phyloP scores from a whole-genome alignment of 1,140 invertebrate genomes.

The Bombyx mandarina region DNA sequence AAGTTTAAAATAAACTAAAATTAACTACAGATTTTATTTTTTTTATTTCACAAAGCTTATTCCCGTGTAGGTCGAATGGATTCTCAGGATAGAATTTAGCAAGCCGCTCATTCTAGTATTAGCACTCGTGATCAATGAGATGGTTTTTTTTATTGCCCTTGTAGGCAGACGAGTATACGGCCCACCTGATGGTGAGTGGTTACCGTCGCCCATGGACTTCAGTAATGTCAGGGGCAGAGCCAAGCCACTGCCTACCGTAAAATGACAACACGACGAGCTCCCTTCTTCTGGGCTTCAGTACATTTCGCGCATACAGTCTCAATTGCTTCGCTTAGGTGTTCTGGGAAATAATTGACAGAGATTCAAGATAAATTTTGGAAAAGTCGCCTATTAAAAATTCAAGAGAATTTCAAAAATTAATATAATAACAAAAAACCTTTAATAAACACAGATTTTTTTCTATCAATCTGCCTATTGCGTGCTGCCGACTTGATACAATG shows the following conservation, averaged over 20 bases:
- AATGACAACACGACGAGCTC: slow-evolving; percentile 69
- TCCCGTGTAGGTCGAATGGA: slow-evolving; percentile 64
- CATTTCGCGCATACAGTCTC: slow-evolving; percentile 76
- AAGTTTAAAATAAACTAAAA: too few relatives aligned
- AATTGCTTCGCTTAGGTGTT: slow-evolving; percentile 73
- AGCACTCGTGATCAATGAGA: slow-evolving; percentile 72
- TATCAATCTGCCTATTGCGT: too few relatives aligned
- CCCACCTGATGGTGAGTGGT: too few relatives aligned
- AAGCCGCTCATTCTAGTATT: slow-evolving; percentile 72
- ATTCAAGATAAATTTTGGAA: slow-evolving; percentile 47
- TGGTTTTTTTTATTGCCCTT: too few relatives aligned
- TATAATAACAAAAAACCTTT: too few relatives aligned
- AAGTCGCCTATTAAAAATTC: slow-evolving; percentile 66
- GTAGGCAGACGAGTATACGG: too few relatives aligned
- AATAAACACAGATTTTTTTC: too few relatives aligned
- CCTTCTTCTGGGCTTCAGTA: slow-evolving; percentile 71
- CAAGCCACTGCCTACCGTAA: too few relatives aligned
- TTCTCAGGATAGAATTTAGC: slow-evolving; percentile 74
- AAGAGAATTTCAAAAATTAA: slow-evolving; percentile 3
- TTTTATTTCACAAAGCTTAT: slow-evolving; percentile 24
- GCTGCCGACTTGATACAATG: too few relatives aligned
- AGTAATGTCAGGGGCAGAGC: too few relatives aligned
- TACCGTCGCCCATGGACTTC: too few relatives aligned
- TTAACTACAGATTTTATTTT: slow-evolving; percentile 6
- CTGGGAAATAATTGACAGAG: slow-evolving; percentile 17